Base-by-base conservation (phyloP, 2,797 vertebrate species). In the Carcharodon carcharias region DNA sequence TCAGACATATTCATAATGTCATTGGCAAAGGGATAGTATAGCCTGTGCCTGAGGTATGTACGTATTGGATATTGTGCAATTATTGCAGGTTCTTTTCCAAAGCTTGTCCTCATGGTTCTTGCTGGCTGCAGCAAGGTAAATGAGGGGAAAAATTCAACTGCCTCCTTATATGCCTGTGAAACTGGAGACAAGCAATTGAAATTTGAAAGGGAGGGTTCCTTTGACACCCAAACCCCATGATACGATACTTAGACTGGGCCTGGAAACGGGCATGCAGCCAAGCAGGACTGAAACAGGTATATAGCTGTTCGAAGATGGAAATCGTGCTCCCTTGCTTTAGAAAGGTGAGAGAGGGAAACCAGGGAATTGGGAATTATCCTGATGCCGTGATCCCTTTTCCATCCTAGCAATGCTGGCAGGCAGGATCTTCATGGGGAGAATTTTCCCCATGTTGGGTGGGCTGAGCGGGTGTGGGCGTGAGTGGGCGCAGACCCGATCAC, bases 1-100 rank as follows among this genome's bases (percentile, higher is more conserved):
- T 73, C 94, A 95, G 94, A 95, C 94, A 54, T 95, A 18, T 95
- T 95, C 69, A 77, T 77, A 95, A 58, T 31, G n/a, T 93, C 45
- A 93, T 93, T 93, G 91, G 21, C n/a, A 93, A 61, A 91, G 91
- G 18, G 91, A 45, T 95, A 56, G 71, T 95, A 95, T 77, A 77
- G 94, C 71, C 69, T 77, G 45, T 73, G 45, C 94, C 50, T 95
- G 50, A 95, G 91, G 63, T 93, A 93, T 93, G 91, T 93, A 23
- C 56, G 45, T 54, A 54, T 95, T 56, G 31, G 45, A 77, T 77
- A 77, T 77, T 95, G 28, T 95, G 12, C 69, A 54, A 95, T 95
- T 77, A 95, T 58, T 95, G 14, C 45, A 95, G n/a, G 50, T 77
- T 95, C 50, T 95, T 95, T 18, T 50, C 63, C 16, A 95, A 54